A percentile compares a stretch with the other conserved stretches of the same genome.
These are phyloP conservation scores for Nephrotoma flavescens DNA, from an alignment of 2,888 invertebrate species.

Conservation along the genomic window DNA sequence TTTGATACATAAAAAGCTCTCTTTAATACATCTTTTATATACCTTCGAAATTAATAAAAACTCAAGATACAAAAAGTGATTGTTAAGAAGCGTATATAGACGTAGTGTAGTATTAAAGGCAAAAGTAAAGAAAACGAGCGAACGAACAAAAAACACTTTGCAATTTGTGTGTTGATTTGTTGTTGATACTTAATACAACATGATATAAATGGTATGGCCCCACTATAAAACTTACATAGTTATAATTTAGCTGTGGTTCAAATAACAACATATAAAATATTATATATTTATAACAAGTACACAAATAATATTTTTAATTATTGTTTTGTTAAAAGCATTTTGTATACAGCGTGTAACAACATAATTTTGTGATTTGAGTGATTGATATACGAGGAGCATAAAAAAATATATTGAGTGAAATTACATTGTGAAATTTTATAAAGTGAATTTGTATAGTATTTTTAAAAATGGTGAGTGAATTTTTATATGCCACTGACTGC, in stretches of 20 bases:
- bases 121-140: neutral
- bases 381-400: neutral
- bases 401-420: neutral
- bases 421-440: neutral
- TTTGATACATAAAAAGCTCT: neutral
- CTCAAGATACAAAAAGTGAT: neutral
- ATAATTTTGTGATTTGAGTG: neutral
- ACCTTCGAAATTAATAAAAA: neutral
- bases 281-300: neutral
- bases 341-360: neutral
- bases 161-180: neutral
- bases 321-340: neutral
- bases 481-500: neutral
- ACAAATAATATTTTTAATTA: neutral
- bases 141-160: neutral
- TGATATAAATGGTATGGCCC: constrained; percentile 3
- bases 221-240: neutral
- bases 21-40: neutral
- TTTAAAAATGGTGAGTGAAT: neutral
- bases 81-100: neutral
- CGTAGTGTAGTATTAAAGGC: neutral
- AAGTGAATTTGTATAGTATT: neutral
- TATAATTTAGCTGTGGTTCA: neutral
- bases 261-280: neutral
- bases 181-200: neutral